Percentiles rank a stretch among this genome's conserved stretches.
These are phyloP conservation scores for Encarsia formosa DNA, from an alignment of 2,888 invertebrate species.

Conservation along the genomic window DNA sequence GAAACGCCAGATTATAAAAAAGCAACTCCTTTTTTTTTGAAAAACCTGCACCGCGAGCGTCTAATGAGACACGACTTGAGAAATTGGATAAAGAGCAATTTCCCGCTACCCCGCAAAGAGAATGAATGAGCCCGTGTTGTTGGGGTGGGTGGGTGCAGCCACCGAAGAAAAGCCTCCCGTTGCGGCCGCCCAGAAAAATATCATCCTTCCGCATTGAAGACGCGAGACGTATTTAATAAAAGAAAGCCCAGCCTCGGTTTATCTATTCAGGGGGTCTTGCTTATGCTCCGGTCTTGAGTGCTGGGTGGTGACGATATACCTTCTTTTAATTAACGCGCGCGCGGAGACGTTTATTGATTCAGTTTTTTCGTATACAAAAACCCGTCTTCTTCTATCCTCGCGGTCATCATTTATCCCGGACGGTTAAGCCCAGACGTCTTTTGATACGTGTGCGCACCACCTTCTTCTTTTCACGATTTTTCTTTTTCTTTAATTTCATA, in stretches of 20 bases:
- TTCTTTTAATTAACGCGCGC: conserved; percentile 4
- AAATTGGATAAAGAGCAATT: conserved; percentile 51
- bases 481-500: too few species aligned
- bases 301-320: not conserved
- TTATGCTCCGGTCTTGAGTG: too few species aligned
- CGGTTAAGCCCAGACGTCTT: too few species aligned
- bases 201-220: conserved; percentile 32
- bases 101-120: conserved; percentile 44
- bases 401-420: too few species aligned
- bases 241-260: not conserved
- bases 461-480: too few species aligned
- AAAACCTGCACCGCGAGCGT: too few species aligned
- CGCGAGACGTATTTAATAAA: not conserved
- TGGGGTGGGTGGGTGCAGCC: conserved; percentile 24
- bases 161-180: conserved; percentile 18
- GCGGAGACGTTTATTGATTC: too few species aligned
- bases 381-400: too few species aligned
- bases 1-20: conserved; percentile 28
- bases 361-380: too few species aligned
- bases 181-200: conserved; percentile 23
- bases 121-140: conserved; percentile 37
- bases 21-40: conserved; percentile 42
- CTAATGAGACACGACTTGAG: conserved; percentile 49
- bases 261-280: not conserved
- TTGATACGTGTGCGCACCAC: too few species aligned